phyloP scores from a whole-genome alignment of 2,888 invertebrate species.

The Strigamia crassipes region DNA sequence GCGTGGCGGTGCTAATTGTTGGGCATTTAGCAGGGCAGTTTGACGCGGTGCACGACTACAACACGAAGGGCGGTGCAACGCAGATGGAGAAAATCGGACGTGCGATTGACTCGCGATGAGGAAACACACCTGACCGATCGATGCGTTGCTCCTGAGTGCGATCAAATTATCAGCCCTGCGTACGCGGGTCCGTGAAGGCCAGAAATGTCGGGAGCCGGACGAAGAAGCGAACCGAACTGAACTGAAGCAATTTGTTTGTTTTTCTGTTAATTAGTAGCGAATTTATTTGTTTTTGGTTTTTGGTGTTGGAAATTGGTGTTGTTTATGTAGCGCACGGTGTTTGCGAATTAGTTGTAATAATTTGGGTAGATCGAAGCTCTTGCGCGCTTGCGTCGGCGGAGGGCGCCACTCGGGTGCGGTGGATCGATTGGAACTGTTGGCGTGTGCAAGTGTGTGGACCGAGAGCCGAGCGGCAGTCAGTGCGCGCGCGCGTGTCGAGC shows the following conservation, averaged over 20 bases:
- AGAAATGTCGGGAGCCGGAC: no score
- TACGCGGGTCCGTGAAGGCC: neutral
- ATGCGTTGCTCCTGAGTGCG: neutral
- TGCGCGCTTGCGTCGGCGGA: neutral
- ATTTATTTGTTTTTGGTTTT: no score
- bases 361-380: neutral
- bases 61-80: neutral
- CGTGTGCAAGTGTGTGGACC: neutral
- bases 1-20: neutral
- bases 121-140: neutral
- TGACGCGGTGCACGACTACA: neutral
- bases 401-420: neutral
- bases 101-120: neutral
- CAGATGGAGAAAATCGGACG: neutral
- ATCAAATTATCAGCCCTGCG: neutral
- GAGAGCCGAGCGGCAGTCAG: neutral
- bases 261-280: no score
- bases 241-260: no score
- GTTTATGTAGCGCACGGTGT: neutral
- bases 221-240: no score
- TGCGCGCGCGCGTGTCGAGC: neutral
- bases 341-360: neutral
- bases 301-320: neutral
- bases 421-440: neutral
- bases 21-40: neutral